Evolutionary conservation across 2,113 vertebrate species (phyloP).

Genomic region (Haemorhous mexicanus): DNA sequence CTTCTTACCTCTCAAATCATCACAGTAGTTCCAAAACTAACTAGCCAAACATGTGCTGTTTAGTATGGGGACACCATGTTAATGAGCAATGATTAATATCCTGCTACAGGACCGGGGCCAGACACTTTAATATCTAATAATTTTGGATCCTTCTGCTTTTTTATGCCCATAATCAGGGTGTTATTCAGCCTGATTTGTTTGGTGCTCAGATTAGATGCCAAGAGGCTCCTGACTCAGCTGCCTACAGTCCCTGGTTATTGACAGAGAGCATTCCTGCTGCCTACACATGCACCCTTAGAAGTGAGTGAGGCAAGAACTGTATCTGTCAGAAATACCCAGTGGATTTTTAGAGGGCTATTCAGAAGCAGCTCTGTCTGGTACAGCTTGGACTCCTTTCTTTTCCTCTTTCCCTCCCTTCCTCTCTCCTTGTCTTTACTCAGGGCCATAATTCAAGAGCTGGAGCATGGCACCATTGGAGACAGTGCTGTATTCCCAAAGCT

Average conservation of each 20-base stretch:
- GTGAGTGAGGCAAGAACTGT: background rate
- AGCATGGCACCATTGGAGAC: background rate
- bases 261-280: background rate
- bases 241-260: background rate
- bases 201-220: background rate
- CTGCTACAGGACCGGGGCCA: background rate
- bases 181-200: background rate
- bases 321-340: background rate
- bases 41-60: background rate
- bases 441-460: background rate
- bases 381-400: background rate
- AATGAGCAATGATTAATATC: background rate
- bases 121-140: background rate
- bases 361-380: background rate
- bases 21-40: background rate
- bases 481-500: background rate
- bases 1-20: background rate
- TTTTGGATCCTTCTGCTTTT: background rate
- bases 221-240: background rate
- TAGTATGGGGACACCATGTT: background rate
- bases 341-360: background rate
- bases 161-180: fast-evolving
- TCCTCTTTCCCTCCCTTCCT: background rate
- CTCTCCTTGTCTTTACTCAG: background rate
- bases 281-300: background rate